These are phyloP conservation scores for Pomatostomus ruficeps DNA, from an alignment of 2,113 vertebrate species.

Conservation along the genomic window DNA sequence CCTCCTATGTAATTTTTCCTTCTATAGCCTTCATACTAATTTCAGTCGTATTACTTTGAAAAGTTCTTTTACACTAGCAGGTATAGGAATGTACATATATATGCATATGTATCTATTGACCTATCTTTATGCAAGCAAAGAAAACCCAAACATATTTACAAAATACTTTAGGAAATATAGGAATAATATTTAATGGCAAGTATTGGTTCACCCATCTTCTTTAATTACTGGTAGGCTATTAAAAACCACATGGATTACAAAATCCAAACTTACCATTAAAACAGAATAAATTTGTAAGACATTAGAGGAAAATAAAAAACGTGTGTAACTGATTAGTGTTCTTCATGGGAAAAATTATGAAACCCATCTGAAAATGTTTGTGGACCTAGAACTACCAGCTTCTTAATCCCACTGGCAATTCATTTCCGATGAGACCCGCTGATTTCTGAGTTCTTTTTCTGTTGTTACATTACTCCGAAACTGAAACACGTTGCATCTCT, in stretches of 20 bases:
- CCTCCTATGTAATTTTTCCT: background rate
- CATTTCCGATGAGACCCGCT: background rate
- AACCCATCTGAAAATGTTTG: background rate
- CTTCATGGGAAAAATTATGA: background rate
- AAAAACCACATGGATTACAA: background rate
- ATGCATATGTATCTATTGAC: background rate
- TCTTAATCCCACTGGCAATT: background rate
- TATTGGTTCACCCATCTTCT: background rate
- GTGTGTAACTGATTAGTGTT: accelerated
- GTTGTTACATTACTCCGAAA: background rate
- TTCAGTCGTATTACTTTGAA: background rate
- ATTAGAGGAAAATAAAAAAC: background rate
- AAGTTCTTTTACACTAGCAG: background rate
- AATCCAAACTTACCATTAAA: background rate
- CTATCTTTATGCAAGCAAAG: background rate
- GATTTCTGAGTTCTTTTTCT: background rate
- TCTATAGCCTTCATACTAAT: background rate
- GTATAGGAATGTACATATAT: accelerated
- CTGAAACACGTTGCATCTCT: background rate
- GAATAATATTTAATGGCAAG: background rate
- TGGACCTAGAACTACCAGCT: background rate
- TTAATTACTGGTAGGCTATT: background rate
- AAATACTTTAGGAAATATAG: background rate
- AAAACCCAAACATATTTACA: background rate
- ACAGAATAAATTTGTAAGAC: background rate